These are phyloP conservation scores for Platysternon megacephalum DNA, from an alignment of 2,113 vertebrate genomes.

Conservation along the genomic window DNA sequence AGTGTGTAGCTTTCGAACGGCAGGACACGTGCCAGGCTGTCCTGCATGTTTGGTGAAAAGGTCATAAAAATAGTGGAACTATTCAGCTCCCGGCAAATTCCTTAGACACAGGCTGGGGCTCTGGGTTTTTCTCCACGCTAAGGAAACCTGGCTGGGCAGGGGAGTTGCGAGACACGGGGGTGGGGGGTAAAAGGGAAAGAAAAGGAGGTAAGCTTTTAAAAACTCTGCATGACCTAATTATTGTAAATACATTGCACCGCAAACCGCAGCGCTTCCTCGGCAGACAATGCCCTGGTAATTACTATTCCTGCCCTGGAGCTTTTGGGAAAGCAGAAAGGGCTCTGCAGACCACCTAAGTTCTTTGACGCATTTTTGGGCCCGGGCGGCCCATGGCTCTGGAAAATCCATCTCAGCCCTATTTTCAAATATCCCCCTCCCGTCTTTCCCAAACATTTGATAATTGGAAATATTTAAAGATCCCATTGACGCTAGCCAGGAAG, in stretches of 20 bases:
- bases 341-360: constrained; percentile 18
- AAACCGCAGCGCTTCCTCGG: neutral
- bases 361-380: neutral
- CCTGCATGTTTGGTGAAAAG: neutral
- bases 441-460: neutral
- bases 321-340: neutral
- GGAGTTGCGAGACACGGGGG: neutral
- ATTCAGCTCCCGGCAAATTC: neutral
- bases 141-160: neutral
- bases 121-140: neutral
- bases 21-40: neutral
- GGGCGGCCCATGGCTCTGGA: neutral
- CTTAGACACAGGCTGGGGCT: neutral
- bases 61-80: neutral
- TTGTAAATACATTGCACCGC: neutral
- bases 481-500: neutral
- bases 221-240: neutral
- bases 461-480: neutral
- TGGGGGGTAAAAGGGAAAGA: neutral
- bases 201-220: neutral
- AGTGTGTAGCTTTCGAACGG: neutral
- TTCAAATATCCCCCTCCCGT: neutral
- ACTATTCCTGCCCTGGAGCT: neutral
- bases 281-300: neutral
- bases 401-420: neutral